Conservation (phyloP, 2,113 vertebrate species). For the Dendropsophus ebraccatus region DNA sequence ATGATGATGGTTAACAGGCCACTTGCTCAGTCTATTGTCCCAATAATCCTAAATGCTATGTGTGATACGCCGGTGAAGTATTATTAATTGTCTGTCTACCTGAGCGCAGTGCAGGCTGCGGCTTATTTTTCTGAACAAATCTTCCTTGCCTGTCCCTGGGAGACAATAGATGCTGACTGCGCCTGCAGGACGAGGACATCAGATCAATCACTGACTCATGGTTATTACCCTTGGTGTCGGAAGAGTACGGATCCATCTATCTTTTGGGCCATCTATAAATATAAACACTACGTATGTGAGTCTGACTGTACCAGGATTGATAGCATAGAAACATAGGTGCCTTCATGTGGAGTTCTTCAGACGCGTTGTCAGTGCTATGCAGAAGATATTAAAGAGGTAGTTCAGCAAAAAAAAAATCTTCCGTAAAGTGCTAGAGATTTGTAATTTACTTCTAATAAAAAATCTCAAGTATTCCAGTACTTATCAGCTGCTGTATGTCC, state of each 20-base stretch:
- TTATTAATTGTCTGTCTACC: constrained; percentile 59
- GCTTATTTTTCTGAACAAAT: constrained; percentile 52
- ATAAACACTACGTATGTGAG: background rate
- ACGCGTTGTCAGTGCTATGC: too few species aligned
- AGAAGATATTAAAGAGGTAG: too few species aligned
- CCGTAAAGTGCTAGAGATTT: too few species aligned
- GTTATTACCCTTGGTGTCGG: constrained; percentile 57
- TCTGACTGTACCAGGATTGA: background rate
- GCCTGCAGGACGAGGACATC: constrained; percentile 51
- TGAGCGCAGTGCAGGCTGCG: constrained; percentile 40
- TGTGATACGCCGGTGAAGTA: constrained; percentile 58
- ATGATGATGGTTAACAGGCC: constrained; percentile 41
- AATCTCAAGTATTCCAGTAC: too few species aligned
- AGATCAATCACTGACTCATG: constrained; percentile 59
- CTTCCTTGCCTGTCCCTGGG: constrained; percentile 56
- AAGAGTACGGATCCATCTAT: background rate
- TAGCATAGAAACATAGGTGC: background rate
- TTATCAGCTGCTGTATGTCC: too few species aligned
- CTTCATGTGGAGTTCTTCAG: too few species aligned
- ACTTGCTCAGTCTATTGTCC: constrained; percentile 45
- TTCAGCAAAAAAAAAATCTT: too few species aligned
- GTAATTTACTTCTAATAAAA: too few species aligned
- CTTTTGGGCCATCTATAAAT: background rate
- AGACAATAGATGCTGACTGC: constrained; percentile 41
- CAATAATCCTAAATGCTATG: constrained; percentile 48